phyloP scores from a whole-genome alignment of 2,888 invertebrate species.

The Thymelicus sylvestris region DNA sequence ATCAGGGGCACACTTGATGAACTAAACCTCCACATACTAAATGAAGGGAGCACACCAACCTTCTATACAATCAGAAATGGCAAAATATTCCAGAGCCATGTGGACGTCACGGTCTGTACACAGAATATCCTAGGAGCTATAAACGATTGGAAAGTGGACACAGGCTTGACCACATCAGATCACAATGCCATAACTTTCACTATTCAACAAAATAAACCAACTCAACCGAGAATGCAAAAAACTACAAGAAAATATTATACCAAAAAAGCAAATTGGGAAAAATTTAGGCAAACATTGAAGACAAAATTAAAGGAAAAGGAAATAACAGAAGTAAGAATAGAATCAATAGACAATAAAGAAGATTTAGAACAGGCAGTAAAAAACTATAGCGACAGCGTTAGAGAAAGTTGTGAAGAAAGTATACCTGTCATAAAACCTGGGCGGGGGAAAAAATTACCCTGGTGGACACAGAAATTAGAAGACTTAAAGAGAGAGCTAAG shows the following conservation, averaged over 20 bases:
- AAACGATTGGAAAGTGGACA: no score
- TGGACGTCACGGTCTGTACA: no score
- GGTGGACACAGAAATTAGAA: conserved; percentile 9
- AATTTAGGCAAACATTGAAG: conserved; percentile 14
- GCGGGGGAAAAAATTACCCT: conserved; percentile 18
- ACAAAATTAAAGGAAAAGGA: conserved; percentile 41
- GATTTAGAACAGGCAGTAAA: neutral
- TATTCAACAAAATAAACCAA: neutral
- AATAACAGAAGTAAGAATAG: conserved; percentile 14
- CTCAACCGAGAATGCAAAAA: neutral
- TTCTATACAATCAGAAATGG: no score
- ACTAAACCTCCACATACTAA: no score
- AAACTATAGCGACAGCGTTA: neutral
- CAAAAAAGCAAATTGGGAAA: neutral
- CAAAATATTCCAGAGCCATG: no score
- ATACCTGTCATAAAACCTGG: conserved; percentile 39
- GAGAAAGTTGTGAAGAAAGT: conserved; percentile 5
- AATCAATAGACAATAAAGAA: neutral
- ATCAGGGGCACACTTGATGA: no score
- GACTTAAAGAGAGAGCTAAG: no score
- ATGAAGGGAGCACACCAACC: no score
- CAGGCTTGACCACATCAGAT: neutral
- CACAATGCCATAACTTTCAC: neutral
- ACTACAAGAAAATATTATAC: neutral
- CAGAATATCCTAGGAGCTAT: no score